Base-by-base conservation (phyloP, 2,888 invertebrate genomes). In the Andrena marginata region DNA sequence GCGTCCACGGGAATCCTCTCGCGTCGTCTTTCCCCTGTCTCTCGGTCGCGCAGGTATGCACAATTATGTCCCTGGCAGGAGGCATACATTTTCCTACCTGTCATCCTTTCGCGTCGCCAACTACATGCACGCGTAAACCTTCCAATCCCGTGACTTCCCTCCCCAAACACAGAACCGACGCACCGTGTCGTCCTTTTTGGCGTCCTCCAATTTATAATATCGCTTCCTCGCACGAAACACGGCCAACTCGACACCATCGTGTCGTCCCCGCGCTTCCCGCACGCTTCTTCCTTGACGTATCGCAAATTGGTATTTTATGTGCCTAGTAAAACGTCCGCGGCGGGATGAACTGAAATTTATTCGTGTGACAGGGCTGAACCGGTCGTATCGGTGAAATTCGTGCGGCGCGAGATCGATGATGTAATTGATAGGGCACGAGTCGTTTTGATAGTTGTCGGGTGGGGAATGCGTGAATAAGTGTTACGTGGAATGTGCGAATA, bases 191-290 rank as follows among this genome's bases (percentile, higher is more conserved):
- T 29, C 33, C 68, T 72, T 68, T 67, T 67, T 68, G 68, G 59
- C n/a, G 59, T 42, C 42, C 26, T 65, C 49, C 70, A 69, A 73
- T 81, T 81, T 69, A 73, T 79, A 79, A 81, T 73, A 79, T 69
- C 73, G 79, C 68, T 60, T 35, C 56, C 68, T 56, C 56, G 51
- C 49, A 54, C 3, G 78, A 31, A 75, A 63, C 62, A 31, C 42
- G 42, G 13, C 70, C 23, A 59, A 72, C 71, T 71, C 48, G 64
- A 70, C 70, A 49, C 23, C 65, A 42, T 65, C 48, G 33, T 42
- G 42, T 26, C 64, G 10, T 5, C 35, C 10, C 23, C 49, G 49
- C 56, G 16, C 60, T 65, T 42, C 35, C 48, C 62, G 59, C 26
- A 54, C 62, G n/a, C 42, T 51, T 51, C 8, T 33, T 33, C 10